Conservation (phyloP, 2,888 invertebrate species). For the Macropis europaea region DNA sequence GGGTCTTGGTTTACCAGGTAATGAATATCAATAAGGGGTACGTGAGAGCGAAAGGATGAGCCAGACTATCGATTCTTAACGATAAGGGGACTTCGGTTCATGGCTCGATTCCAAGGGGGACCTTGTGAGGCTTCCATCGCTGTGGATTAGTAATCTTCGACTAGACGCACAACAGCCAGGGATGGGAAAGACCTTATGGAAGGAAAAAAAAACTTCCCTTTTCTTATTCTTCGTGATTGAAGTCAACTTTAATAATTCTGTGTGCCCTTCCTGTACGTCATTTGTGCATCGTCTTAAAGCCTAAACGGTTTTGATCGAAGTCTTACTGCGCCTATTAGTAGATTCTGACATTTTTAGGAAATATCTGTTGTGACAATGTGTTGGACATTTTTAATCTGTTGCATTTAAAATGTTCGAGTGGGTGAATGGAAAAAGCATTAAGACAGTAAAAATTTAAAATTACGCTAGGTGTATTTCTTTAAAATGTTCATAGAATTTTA, state of each 20-base stretch:
- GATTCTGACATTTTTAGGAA: too few species aligned
- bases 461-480: too few species aligned
- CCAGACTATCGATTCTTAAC: slow-evolving; percentile 62
- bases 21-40: slow-evolving; percentile 48
- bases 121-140: slow-evolving; percentile 70
- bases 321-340: too few species aligned
- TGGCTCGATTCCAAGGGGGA: slow-evolving; percentile 66
- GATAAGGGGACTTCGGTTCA: slow-evolving; percentile 37
- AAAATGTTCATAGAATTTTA: too few species aligned
- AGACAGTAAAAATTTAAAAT: too few species aligned
- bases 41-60: slow-evolving; percentile 16
- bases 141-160: slow-evolving; percentile 71
- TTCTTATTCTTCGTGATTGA: neutral
- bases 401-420: too few species aligned
- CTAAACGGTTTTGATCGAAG: too few species aligned
- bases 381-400: too few species aligned
- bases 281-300: too few species aligned
- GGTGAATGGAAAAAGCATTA: too few species aligned
- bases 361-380: too few species aligned
- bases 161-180: slow-evolving; percentile 51
- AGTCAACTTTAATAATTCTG: neutral
- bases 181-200: neutral
- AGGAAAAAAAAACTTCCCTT: slow-evolving; percentile 7
- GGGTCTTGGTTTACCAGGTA: slow-evolving; percentile 23
- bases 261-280: too few species aligned